Evolutionary conservation across 2,113 vertebrate genomes (phyloP).

Genomic region (Aegithalos caudatus): DNA sequence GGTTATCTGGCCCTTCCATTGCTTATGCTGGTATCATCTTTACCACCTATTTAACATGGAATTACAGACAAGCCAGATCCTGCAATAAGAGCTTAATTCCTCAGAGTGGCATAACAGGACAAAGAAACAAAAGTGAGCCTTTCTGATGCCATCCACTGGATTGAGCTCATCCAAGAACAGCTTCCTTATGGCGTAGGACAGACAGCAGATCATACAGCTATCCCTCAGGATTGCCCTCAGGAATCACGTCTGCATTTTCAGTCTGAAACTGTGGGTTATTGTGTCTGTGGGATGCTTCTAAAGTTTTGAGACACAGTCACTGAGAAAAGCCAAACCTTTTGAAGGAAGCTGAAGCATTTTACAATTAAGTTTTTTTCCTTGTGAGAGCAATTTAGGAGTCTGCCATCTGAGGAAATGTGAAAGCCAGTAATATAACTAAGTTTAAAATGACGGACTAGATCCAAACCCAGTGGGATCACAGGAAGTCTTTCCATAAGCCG

Average conservation of each 20-base stretch:
- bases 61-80: background rate
- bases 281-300: background rate
- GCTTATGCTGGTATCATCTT: background rate
- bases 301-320: background rate
- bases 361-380: background rate
- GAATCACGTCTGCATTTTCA: background rate
- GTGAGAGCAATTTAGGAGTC: background rate
- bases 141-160: background rate
- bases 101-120: background rate
- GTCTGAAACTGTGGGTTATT: background rate
- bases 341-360: background rate
- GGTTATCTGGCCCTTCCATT: background rate
- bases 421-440: background rate
- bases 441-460: background rate
- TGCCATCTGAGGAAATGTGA: background rate
- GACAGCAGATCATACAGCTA: background rate
- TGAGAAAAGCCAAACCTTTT: background rate
- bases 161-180: background rate
- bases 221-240: background rate
- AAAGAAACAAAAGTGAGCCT: background rate
- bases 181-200: fast-evolving
- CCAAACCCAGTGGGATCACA: background rate
- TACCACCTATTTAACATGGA: background rate
- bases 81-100: conserved; percentile 3
- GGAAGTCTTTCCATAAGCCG: background rate